A percentile compares a stretch with the other conserved stretches of the same genome.
Conservation (phyloP, 2,113 vertebrate species). For the Callipepla squamata region DNA sequence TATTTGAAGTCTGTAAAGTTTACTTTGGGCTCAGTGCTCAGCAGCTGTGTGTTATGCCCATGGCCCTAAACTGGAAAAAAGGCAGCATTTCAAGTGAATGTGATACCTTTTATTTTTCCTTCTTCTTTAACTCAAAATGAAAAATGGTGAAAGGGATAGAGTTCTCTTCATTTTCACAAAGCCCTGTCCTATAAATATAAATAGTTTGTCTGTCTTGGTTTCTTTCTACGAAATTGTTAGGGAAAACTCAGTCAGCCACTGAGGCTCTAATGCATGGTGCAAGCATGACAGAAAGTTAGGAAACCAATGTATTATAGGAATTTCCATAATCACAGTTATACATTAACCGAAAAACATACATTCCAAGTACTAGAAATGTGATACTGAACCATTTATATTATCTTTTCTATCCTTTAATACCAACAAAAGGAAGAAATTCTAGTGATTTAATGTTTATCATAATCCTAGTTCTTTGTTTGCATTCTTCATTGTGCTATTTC, state of each 20-base stretch:
- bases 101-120: background rate
- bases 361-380: background rate
- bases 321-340: background rate
- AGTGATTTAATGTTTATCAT: background rate
- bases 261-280: background rate
- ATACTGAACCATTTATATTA: background rate
- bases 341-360: background rate
- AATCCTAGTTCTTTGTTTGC: background rate
- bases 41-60: slow-evolving; percentile 17
- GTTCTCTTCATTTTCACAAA: background rate
- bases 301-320: background rate
- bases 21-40: background rate
- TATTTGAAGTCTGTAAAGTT: slow-evolving; percentile 35
- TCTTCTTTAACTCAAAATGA: background rate
- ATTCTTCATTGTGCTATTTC: background rate
- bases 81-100: background rate
- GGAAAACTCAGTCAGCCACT: background rate
- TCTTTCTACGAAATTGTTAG: background rate
- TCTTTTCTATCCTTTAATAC: background rate
- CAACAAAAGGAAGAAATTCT: background rate
- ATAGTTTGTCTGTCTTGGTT: background rate
- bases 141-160: background rate
- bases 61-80: background rate
- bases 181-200: accelerated
- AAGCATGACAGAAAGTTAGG: background rate